Base-by-base conservation (phyloP, 2,113 vertebrate genomes). In the Lichenostomus cassidix region DNA sequence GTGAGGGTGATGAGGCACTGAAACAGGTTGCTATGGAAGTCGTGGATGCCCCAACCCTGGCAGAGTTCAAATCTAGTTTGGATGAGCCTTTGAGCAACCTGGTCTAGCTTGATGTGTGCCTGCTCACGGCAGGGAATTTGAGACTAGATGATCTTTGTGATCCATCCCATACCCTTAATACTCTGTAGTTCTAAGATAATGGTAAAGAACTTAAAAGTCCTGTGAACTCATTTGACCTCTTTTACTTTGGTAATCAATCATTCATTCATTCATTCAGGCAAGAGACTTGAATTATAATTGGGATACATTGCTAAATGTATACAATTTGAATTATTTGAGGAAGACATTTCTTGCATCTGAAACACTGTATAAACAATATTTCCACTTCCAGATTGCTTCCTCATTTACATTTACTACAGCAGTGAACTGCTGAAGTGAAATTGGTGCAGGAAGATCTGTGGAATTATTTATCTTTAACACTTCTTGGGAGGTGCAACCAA, bases 381-480 rank as follows among this genome's bases (percentile, higher is more conserved):
- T 87, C 24, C 9, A 42, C 47, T 95, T 94, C 17, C 42, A 84
- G 42, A 27, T 90, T 79, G 25, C 18, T 92, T 5, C 13, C 8
- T 74, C 21, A 31, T 95, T 96, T 94, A n/a, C 70, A 41, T 90
- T 42, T 44, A 79, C 23, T 79, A n/a, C 20, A 65, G 9, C 22
- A 56, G 28, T 90, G 74, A 93, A 63, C 67, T 64, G 22, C 71
- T 92, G 70, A 95, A 83, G 31, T 94, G 58, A 84, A 53, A 86
- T 31, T 95, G 60, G 2, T 76, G 35, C 79, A 89, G 69, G 37
- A 92, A 77, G 11, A 24, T 74, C 55, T 89, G 41, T 77, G 58
- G 59, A 96, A 94, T 82, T 96, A 82, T 65, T 85, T 95, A 42
- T 4, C 53, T 93, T 85, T 88, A 91, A 82, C 50, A 92, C 60